These are phyloP conservation scores for Pelagia noctiluca DNA, from an alignment of 30 jellyfish, hydroid and myxozoan species.

Conservation along the genomic window DNA sequence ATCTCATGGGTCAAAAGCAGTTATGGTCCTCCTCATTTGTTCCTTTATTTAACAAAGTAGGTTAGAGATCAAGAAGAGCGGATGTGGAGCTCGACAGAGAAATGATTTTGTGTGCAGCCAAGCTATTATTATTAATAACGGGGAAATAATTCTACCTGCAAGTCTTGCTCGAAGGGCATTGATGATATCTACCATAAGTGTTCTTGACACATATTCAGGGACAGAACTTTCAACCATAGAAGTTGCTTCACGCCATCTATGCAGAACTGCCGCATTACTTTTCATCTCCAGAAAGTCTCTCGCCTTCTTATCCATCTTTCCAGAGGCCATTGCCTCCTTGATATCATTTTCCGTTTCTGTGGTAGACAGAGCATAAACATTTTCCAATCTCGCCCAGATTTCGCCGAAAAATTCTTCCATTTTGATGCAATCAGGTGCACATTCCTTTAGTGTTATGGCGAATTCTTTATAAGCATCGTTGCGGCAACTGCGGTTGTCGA, in stretches of 20 bases:
- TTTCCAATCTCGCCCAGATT: conserved; percentile 8
- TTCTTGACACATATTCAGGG: background rate
- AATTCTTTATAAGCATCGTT: background rate
- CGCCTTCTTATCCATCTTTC: conserved; percentile 13
- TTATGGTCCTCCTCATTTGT: too few relatives aligned
- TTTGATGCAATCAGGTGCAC: background rate
- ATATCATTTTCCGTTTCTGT: background rate
- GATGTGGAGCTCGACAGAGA: background rate
- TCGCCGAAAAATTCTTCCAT: background rate
- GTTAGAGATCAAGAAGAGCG: too few relatives aligned
- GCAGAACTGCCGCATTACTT: background rate
- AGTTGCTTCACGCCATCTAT: background rate
- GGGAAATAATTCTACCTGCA: background rate
- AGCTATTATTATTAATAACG: too few relatives aligned
- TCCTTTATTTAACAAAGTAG: too few relatives aligned
- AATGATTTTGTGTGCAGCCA: background rate
- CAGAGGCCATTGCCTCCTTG: background rate
- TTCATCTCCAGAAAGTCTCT: background rate
- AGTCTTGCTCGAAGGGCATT: background rate
- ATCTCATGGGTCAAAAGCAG: too few relatives aligned
- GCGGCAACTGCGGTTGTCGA: background rate
- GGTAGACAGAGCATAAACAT: background rate
- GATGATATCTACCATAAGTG: background rate
- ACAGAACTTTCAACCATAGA: background rate
- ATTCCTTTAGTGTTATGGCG: too few relatives aligned